Evolutionary conservation across 1,140 invertebrate genomes (phyloP).

Genomic region (Tigriopus japonicus): DNA sequence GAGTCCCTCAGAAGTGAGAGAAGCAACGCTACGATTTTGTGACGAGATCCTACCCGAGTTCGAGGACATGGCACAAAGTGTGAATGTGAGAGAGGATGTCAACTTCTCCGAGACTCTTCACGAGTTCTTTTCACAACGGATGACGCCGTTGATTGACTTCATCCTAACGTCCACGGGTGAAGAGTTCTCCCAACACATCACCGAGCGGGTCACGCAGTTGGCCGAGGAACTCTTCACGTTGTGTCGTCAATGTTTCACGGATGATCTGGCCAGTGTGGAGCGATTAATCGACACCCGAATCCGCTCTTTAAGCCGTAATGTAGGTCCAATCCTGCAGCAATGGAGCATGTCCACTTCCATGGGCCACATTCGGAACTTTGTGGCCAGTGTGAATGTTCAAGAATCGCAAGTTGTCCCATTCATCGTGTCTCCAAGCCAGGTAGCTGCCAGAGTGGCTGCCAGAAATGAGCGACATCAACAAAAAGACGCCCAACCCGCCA

Average conservation of each 20-base stretch:
- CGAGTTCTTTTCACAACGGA: not conserved
- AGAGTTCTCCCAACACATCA: not conserved
- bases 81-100: not conserved
- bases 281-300: not conserved
- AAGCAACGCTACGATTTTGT: not conserved
- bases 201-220: not conserved
- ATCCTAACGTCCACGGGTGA: not conserved
- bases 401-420: not conserved
- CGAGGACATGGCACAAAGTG: not conserved
- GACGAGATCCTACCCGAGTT: not conserved
- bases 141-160: not conserved
- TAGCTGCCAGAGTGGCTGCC: conserved; percentile 1
- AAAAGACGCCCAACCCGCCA: conserved; percentile 17
- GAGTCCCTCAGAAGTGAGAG: not conserved
- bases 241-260: not conserved
- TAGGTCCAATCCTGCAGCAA: conserved; percentile 16
- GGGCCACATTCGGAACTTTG: conserved; percentile 16
- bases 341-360: conserved; percentile 16
- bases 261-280: not conserved
- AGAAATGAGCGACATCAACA: conserved; percentile 19
- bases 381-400: conserved; percentile 8
- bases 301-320: conserved; percentile 13
- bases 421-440: too few species aligned
- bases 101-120: not conserved
- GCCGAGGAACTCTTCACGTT: not conserved